Evolutionary conservation across 1,140 invertebrate genomes (phyloP), one percentile per base, ranked within the genome.

Genomic region (Papilio machaon): DNA sequence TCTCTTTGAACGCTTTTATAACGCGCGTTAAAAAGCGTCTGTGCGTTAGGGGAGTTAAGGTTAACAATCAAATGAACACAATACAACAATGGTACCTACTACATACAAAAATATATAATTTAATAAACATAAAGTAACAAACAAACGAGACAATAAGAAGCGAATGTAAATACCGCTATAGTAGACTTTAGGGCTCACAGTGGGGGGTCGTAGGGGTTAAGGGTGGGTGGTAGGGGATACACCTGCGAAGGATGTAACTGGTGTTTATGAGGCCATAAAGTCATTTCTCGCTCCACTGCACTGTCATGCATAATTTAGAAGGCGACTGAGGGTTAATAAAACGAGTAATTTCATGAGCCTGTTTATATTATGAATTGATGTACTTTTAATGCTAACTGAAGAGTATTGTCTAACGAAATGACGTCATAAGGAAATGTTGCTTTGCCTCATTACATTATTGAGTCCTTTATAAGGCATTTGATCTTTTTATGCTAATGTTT

Each of bases 251-350:
- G 84, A 82, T 82, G 86, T 86, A 87, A 86, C 49, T 76, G 81
- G 76, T 85, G 79, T 92, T 91, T 90, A 91, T 83, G 84, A 80
- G 82, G 75, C 87, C 77, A 91, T 91, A 90, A 91, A 91, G 83
- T 85, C 81, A 85, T 87, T 86, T 82, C 85, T 78, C 83, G 85
- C 84, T 83, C 85, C 84, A 87, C 81, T 88, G 85, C 87, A 87
- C 67, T 85, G 86, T 85, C 86, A 85, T 90, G 87, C 89, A 91
- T 92, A 91, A 91, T 90, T 91, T 85, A 88, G 77, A 70, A 19
- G 64, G 79, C 74, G 23, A 17, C 75, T 54, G 78, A 79, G 80
- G 73, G 79, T 83, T 83, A 83, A 83, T 84, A 84, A 83, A 86
- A 80, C 54, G 80, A 79, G 74, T 75, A 81, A 52, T 75, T 81